Percentiles rank a stretch among this genome's conserved stretches.
Evolutionary conservation across 2,797 vertebrate species (phyloP).

Genomic region (Siniperca obscura): DNA sequence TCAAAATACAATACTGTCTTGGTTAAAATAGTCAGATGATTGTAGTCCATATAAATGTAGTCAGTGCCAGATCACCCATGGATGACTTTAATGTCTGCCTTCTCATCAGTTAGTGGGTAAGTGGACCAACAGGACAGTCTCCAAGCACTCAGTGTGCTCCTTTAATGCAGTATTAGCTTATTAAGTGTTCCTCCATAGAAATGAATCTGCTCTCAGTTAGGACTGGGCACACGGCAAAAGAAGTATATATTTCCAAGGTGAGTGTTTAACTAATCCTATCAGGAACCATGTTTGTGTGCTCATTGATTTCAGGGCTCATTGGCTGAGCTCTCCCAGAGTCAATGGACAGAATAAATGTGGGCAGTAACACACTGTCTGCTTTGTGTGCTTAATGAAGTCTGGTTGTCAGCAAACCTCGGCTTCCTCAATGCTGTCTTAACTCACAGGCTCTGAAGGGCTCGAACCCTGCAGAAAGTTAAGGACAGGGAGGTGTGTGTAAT

Average conservation of each 20-base stretch:
- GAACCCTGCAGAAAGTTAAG: slow-evolving; percentile 23
- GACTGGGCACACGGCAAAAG: slow-evolving; percentile 4
- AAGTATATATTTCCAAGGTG: slow-evolving; percentile 25
- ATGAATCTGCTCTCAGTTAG: not conserved
- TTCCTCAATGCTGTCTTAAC: slow-evolving; percentile 45
- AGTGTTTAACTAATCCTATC: slow-evolving; percentile 57
- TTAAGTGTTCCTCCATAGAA: not conserved
- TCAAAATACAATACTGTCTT: not conserved
- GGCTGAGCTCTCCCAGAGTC: slow-evolving; percentile 41
- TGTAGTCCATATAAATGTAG: not conserved
- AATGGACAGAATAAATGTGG: slow-evolving; percentile 51
- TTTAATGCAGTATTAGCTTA: not conserved
- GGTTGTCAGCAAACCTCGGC: slow-evolving; percentile 51
- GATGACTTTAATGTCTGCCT: not conserved
- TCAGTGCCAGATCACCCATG: not conserved
- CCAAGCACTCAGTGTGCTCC: not conserved
- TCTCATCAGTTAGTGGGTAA: slow-evolving; percentile 7
- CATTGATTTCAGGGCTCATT: slow-evolving; percentile 37
- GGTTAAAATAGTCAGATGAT: not conserved
- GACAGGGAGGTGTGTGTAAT: slow-evolving; percentile 24
- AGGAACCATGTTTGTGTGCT: slow-evolving; percentile 48
- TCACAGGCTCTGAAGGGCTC: slow-evolving; percentile 26
- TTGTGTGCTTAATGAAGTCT: slow-evolving; percentile 44
- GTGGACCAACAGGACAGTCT: slow-evolving; percentile 27
- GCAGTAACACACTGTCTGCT: slow-evolving; percentile 44